Evolutionary conservation across 2,797 vertebrate genomes (phyloP).

Genomic region (Cephalopachus bancanus): DNA sequence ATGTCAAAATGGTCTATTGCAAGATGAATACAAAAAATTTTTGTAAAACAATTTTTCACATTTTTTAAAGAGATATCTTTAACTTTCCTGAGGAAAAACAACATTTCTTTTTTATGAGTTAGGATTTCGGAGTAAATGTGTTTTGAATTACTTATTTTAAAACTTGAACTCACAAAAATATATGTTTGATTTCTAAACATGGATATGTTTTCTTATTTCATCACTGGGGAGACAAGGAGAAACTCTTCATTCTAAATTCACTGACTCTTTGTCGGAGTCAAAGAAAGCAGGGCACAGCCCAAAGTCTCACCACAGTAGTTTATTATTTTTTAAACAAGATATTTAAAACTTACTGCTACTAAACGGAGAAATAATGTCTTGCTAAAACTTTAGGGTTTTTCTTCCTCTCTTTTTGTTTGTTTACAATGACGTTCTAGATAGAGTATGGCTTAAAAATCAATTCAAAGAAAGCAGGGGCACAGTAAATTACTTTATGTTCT

Average conservation of each 20-base stretch:
- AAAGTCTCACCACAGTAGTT: neutral
- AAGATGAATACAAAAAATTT: neutral
- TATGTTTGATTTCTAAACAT: neutral
- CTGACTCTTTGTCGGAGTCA: neutral
- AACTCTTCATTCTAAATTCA: neutral
- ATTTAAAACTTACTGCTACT: neutral
- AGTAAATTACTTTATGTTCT: neutral
- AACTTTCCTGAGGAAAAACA: slow-evolving; percentile 43
- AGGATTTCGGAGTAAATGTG: neutral
- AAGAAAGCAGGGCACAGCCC: neutral
- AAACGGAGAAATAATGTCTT: neutral
- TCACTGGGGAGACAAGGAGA: neutral
- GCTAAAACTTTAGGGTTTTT: neutral
- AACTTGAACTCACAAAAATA: neutral
- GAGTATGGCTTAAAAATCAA: slow-evolving; percentile 38
- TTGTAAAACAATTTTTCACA: neutral
- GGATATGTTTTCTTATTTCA: neutral
- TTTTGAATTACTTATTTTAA: neutral
- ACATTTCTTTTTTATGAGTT: neutral
- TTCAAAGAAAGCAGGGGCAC: neutral
- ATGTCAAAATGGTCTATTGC: neutral
- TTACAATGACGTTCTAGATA: neutral
- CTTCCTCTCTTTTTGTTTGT: neutral
- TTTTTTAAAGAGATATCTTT: neutral
- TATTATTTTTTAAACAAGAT: neutral